Conservation (phyloP, 1,140 invertebrate species). For the Penaeus japonicus region DNA sequence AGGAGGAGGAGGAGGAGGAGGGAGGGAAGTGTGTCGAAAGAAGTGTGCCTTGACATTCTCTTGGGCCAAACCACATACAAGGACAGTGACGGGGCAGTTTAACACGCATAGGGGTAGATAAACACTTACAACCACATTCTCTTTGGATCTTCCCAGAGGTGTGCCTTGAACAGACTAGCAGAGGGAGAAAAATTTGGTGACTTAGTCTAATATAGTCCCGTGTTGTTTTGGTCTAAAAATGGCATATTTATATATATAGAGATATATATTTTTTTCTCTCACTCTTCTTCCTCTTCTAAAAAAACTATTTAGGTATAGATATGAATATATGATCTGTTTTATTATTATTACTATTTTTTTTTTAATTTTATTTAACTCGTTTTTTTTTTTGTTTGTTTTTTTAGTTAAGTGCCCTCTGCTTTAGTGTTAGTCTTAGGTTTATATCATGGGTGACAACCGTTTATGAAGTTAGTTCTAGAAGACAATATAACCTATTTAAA, state of each 20-base stretch:
- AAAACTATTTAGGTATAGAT: neutral
- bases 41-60: too few relatives aligned
- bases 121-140: constrained; percentile 54
- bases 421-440: too few relatives aligned
- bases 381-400: too few relatives aligned
- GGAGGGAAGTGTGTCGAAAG: too few relatives aligned
- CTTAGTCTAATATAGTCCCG: neutral
- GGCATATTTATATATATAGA: neutral
- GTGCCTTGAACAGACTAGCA: constrained; percentile 51
- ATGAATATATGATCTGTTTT: neutral
- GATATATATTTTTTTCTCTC: neutral
- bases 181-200: constrained; percentile 27
- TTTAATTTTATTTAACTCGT: too few relatives aligned
- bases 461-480: too few relatives aligned
- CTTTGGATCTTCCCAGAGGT: constrained; percentile 52
- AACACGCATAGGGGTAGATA: neutral
- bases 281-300: neutral
- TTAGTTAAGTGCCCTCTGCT: too few relatives aligned
- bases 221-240: neutral
- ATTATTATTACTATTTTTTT: neutral
- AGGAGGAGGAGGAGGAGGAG: neutral
- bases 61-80: neutral
- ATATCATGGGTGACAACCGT: too few relatives aligned
- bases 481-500: neutral
- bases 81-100: neutral